These are phyloP conservation scores for Agrochola lychnidis DNA, from an alignment of 2,888 invertebrate genomes.

Conservation along the genomic window DNA sequence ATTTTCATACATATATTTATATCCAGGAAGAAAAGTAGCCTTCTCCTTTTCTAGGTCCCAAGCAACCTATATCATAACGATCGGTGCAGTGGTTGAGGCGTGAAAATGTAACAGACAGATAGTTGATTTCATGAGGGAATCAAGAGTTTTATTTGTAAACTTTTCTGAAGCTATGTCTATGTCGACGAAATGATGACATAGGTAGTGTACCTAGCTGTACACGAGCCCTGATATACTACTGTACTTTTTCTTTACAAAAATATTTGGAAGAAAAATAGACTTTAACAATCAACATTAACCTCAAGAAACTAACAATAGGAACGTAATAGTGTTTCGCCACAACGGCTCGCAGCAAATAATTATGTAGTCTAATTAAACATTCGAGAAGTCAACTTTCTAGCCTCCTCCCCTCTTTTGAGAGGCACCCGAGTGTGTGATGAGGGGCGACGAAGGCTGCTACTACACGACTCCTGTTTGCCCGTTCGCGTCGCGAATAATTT, in stretches of 20 bases:
- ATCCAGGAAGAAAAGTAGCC: background rate
- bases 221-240: background rate
- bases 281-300: background rate
- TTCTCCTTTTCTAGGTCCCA: too few species aligned
- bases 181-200: background rate
- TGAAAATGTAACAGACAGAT: background rate
- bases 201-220: background rate
- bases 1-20: background rate
- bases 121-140: background rate
- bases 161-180: background rate
- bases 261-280: background rate
- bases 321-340: conserved; percentile 40
- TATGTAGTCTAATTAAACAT: conserved; percentile 83
- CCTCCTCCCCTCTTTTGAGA: conserved; percentile 77
- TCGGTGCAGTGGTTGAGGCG: background rate
- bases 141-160: background rate
- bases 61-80: background rate
- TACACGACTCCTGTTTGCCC: conserved; percentile 67
- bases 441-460: conserved; percentile 74
- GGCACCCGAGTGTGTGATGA: conserved; percentile 85
- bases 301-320: conserved; percentile 35
- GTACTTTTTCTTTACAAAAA: background rate
- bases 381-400: conserved; percentile 76
- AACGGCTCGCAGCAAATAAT: conserved; percentile 70
- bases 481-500: conserved; percentile 65